Base-by-base conservation (phyloP, 2,113 vertebrate species). In the Leucopsar rothschildi region DNA sequence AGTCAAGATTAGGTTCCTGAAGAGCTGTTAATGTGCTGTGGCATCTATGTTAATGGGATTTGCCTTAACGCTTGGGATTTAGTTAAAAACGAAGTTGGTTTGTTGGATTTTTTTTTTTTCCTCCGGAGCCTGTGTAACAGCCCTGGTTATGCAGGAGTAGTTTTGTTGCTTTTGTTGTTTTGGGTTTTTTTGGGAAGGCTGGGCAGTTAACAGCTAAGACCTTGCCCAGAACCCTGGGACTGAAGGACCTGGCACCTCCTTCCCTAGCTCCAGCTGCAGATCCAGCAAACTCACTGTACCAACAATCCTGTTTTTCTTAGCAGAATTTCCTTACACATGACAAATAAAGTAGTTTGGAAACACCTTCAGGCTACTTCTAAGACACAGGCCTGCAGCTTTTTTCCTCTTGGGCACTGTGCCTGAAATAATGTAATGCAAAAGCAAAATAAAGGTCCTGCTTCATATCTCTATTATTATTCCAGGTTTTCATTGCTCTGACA, bases 401-500 rank as follows among this genome's bases (percentile, higher is more conserved):
- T 88, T 73, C 56, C 57, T 93, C 53, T 49, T 31, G n/a, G 68
- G 75, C 23, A 0, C 49, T 27, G 15, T 6, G 6, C 71, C 71
- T 31, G 2, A 75, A 90, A 82, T 81, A 93, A 77, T 35, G 31
- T 66, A 49, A 78, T 1, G 11, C 50, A 81, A 89, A 78, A 88
- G 53, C 39, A 47, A 55, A 95, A 81, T 57, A 90, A 87, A 93
- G 57, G n/a, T 64, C 45, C 31, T 89, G 37, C 73, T 86, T 96
- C 79, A 14, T 78, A 77, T 84, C 68, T 87, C 91, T 90, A 39
- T 52, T 52, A 29, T 89, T 83, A 66, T 59, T 87, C 35, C 76
- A 93, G 68, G 65, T 86, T 96, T 94, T 91, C 49, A 5, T 73
- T 95, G 57, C 64, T 90, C 40, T 93, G 90, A 71, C 79, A 93